Evolutionary conservation across 2,113 vertebrate species (phyloP), one percentile per base, ranked within the genome.

Genomic region (Triplophysa siluroides): DNA sequence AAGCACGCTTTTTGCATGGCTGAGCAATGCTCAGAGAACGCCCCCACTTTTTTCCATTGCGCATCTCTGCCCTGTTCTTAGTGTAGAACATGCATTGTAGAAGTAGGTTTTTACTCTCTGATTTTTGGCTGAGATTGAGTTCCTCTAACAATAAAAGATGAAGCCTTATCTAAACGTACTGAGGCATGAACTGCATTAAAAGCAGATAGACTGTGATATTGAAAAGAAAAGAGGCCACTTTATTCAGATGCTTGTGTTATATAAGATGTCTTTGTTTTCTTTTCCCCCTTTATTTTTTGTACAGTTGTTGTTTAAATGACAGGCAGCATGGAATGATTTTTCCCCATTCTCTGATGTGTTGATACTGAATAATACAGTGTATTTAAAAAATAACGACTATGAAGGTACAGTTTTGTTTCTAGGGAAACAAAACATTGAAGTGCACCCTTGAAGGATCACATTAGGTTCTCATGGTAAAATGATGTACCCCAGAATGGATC

Each of bases 1-100:
- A 96, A 94, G 92, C 92, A 93, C 91, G 94, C 95, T 96, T 96
- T 93, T 95, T 71, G 94, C 94, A 93, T 89, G 89, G 83, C 86
- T 79, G 89, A 92, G 88, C 87, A 1, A 90, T 83, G 85, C 81
- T 92, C 92, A 91, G 90, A 91, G 52, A 61, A 71, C 71, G 5
- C 58, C 58, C 16, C 43, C 54, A 88, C 87, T 24, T 87, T 85
- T 85, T 83, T 83, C 29, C 78, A 64, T 41, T 33, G 78, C 45
- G 43, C n/a, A 47, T 56, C 66, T 78, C 66, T 78, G 77, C 56
- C 45, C 12, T 19, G 18, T 24, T 5, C 26, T 70, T 54, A 24
- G 38, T 70, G 54, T 33, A 71, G 18, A 71, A 56, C 61, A 60
- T 61, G 23, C 61, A 69, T 70, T 41, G 63, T 56, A 38, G 76